Conservation (phyloP, 2,888 invertebrate genomes). For the Xestia ashworthii region DNA sequence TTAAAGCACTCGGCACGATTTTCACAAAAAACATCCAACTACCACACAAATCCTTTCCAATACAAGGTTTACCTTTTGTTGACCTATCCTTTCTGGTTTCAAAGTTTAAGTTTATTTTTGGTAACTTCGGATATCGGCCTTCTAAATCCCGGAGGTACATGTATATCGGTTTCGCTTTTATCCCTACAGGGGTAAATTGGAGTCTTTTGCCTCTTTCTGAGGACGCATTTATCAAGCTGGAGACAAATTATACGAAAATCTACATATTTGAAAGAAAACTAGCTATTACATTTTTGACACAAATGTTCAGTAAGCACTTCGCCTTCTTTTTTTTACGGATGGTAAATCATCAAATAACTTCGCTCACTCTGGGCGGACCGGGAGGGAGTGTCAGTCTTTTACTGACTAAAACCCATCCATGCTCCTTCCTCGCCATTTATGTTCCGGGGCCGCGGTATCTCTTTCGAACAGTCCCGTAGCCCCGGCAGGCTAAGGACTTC, state of each 20-base stretch:
- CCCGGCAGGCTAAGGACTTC: no score
- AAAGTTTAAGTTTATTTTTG: conserved; percentile 66
- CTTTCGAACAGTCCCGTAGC: no score
- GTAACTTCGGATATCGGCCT: conserved; percentile 55
- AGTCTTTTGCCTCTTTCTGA: conserved; percentile 49
- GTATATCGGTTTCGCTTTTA: conserved; percentile 54
- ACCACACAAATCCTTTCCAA: conserved; percentile 28
- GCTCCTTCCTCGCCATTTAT: no score
- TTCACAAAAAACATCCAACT: conserved; percentile 3
- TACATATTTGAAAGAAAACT: conserved; percentile 9
- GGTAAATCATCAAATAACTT: no score
- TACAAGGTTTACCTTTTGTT: conserved; percentile 51
- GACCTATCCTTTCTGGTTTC: conserved; percentile 55
- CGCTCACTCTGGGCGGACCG: no score
- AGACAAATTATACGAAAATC: conserved; percentile 37
- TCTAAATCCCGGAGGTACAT: conserved; percentile 53
- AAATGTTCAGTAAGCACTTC: no score
- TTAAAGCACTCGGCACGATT: conserved; percentile 1
- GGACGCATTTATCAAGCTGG: conserved; percentile 39
- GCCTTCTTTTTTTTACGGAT: no score
- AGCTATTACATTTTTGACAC: neutral
- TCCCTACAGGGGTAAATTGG: conserved; percentile 40
- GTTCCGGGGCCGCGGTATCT: no score
- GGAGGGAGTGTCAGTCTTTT: no score
- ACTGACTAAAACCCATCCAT: no score